Base-by-base conservation (phyloP, 2,888 invertebrate species). In the Eurois occulta region DNA sequence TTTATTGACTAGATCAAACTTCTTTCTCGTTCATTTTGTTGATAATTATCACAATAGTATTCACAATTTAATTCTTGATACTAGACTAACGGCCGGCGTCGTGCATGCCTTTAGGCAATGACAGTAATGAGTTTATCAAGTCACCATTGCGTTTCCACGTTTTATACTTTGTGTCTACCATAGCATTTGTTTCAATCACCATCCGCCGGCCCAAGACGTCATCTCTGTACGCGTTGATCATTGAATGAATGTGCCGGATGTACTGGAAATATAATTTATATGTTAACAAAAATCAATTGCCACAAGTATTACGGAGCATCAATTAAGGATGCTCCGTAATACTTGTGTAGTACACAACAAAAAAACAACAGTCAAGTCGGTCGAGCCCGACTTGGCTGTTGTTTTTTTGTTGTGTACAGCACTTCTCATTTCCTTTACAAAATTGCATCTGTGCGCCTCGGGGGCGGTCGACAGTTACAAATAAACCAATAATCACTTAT, bases 71-170 rank as follows among this genome's bases (percentile, higher is more conserved):
- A 82, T 46, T 76, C 64, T 48, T 81, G 32, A 48, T n/a, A 41
- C 13, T 18, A 48, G 35, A 38, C 41, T 94, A 97, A 93, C 97
- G 97, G 72, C 98, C 98, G 64, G 98, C 98, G 77, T 98, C 98
- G 89, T 98, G 97, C 97, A 98, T 97, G 81, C 97, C 97, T 90
- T 98, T 98, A 16, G 98, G 98, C 70, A 98, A 93, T n/a, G 98
- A 97, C 60, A 98, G 94, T n/a, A 98, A 95, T 0, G 98, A 98
- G 91, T 98, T 98, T 87, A 98, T 98, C 13, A 98, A 94, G 90
- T 98, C 98, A 0, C 98, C 98, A 89, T 98, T 98, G 10, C 98
- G 96, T 89, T 98, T 98, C 83, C 97, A 96, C 64, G 95, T 91
- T 80, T 91, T 92, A 83, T 92, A 94, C 82, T 93, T 93, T 1